Evolutionary conservation across 1,140 invertebrate species (phyloP), one percentile per base, ranked within the genome.

Genomic region (Reticulitermes speratus): DNA sequence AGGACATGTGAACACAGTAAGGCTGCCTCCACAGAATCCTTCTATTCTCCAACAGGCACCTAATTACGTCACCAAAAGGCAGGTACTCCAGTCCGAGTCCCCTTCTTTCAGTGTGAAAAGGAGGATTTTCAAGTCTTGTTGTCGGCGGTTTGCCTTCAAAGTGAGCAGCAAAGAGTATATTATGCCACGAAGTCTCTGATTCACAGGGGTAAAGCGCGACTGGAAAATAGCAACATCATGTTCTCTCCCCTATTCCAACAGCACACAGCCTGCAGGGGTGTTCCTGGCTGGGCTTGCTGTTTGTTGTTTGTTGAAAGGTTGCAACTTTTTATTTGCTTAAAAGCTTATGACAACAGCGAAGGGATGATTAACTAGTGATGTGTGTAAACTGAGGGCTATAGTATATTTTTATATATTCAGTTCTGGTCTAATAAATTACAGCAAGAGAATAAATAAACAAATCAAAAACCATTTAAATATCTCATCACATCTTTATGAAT

Each of bases 61-160:
- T 75, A 75, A 75, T 75, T 75, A 75, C 65, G 65, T 75, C 65
- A 75, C 65, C 65, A 75, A 30, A 59, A 30, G n/a, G 65, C 25
- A 16, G n/a, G 65, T 25, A 14, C 52, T 9, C 65, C n/a, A n/a
- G 25, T 75, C 3, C 65, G 52, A 16, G 14, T 55, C 19, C 19
- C 0, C 0, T 19, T 55, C 19, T 16, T 75, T 30, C 65, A 30
- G 25, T 75, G 16, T 75, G 65, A 75, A 75, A 75, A 75, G 65
- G n/a, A 75, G 65, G 25, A 75, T 75, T 75, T 75, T 75, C 25
- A n/a, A 75, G 65, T 75, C n/a, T 25, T 75, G 25, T 75, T 75
- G 25, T 30, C 65, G 65, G 65, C 65, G 65, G 65, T 75, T 30
- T 25, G 65, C 25, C 65, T n/a, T 75, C 65, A 75, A 75, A 75